Evolutionary conservation across 1,140 invertebrate genomes (phyloP).

Genomic region (Aricia agestis): DNA sequence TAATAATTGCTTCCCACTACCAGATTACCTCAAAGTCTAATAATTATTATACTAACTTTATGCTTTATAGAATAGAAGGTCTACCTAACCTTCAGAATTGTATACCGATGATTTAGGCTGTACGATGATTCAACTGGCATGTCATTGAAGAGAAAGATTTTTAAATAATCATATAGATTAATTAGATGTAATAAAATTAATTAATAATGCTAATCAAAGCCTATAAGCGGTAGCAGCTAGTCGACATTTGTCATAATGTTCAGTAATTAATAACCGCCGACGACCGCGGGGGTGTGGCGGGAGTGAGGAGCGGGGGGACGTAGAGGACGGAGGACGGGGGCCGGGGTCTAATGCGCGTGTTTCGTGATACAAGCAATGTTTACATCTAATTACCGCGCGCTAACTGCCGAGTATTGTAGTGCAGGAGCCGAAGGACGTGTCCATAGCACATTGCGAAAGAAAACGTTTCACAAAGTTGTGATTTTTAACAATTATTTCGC

Average conservation of each 20-base stretch:
- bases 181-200: background rate
- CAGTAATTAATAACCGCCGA: background rate
- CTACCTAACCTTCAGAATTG: too few relatives aligned
- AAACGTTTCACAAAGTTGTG: too few relatives aligned
- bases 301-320: background rate
- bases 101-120: too few relatives aligned
- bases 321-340: background rate
- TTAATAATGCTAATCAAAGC: background rate
- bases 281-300: background rate
- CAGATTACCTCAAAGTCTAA: too few relatives aligned
- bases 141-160: too few relatives aligned
- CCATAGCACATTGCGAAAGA: too few relatives aligned
- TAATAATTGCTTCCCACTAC: too few relatives aligned
- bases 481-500: too few relatives aligned
- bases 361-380: constrained; percentile 15
- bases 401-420: constrained; percentile 16
- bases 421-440: constrained; percentile 25
- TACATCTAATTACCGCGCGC: constrained; percentile 20
- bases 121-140: too few relatives aligned
- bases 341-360: constrained; percentile 19
- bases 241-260: background rate
- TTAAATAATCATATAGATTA: too few relatives aligned
- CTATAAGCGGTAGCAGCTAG: background rate
- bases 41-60: too few relatives aligned
- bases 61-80: too few relatives aligned